A percentile compares a stretch with the other conserved stretches of the same genome.
phyloP scores from a whole-genome alignment of 2,113 vertebrate genomes.

The Lethenteron reissneri region DNA sequence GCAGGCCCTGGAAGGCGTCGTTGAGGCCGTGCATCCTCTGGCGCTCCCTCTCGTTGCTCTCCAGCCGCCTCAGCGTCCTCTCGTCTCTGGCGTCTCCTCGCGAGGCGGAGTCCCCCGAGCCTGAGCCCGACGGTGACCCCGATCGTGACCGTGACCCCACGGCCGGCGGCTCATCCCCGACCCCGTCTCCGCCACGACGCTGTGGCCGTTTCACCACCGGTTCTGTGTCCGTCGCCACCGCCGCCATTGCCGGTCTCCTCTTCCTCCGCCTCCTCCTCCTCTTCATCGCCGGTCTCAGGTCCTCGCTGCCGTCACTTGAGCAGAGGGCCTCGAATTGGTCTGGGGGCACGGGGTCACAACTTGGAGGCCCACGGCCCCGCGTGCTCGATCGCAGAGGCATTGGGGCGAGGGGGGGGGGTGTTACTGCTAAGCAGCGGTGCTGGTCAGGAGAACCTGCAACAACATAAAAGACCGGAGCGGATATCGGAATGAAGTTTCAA shows the following conservation, averaged over 20 bases:
- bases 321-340: too few relatives aligned
- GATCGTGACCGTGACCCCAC: too few relatives aligned
- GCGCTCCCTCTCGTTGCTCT: slow-evolving; percentile 81
- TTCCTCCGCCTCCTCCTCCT: background rate
- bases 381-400: too few relatives aligned
- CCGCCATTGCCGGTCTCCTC: background rate
- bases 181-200: background rate
- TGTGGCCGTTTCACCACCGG: background rate
- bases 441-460: too few relatives aligned
- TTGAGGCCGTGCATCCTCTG: slow-evolving; percentile 98
- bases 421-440: too few relatives aligned
- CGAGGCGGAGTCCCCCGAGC: too few relatives aligned
- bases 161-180: background rate
- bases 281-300: background rate
- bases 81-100: slow-evolving; percentile 25
- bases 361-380: too few relatives aligned
- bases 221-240: background rate
- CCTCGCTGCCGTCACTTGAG: background rate
- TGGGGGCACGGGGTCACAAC: too few relatives aligned
- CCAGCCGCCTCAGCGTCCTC: slow-evolving; percentile 44
- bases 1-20: slow-evolving; percentile 78
- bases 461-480: too few relatives aligned
- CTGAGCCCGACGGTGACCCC: too few relatives aligned
- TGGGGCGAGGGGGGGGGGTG: too few relatives aligned
- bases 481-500: too few relatives aligned